These are phyloP conservation scores for Neelides folsomi DNA, from an alignment of 2,888 invertebrate genomes.

Conservation along the genomic window DNA sequence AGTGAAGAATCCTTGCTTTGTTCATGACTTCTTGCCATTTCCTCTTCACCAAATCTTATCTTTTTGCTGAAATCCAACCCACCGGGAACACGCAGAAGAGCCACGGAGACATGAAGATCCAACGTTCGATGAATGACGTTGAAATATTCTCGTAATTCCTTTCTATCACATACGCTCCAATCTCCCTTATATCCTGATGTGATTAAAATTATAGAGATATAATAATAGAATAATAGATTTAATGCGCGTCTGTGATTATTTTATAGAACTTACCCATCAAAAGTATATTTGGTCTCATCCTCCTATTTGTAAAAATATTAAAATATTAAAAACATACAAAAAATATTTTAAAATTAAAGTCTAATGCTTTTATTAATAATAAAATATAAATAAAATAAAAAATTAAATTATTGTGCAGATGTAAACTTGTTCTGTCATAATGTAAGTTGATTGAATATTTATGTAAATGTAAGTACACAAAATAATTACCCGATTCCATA, in stretches of 20 bases:
- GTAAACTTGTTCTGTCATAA: too few species aligned
- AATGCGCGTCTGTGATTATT: too few species aligned
- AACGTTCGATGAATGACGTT: slow-evolving; percentile 63
- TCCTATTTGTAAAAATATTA: too few species aligned
- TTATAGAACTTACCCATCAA: slow-evolving; percentile 42
- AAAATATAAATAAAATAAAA: too few species aligned
- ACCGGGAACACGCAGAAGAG: slow-evolving; percentile 68
- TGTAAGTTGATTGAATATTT: too few species aligned
- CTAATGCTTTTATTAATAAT: too few species aligned
- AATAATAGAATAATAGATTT: too few species aligned
- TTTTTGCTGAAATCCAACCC: slow-evolving; percentile 62
- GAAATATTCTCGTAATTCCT: slow-evolving; percentile 44
- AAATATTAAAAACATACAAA: too few species aligned
- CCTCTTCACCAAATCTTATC: slow-evolving; percentile 35
- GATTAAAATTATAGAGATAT: too few species aligned
- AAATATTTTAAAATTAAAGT: too few species aligned
- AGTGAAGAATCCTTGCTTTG: slow-evolving; percentile 24
- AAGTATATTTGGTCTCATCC: slow-evolving; percentile 45
- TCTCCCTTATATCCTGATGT: slow-evolving; percentile 42
- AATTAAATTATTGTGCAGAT: too few species aligned
- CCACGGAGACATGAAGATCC: slow-evolving; percentile 78
- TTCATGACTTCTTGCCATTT: slow-evolving; percentile 9
- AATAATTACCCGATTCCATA: slow-evolving; percentile 47
- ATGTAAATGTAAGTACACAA: too few species aligned
- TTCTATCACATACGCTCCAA: slow-evolving; percentile 40